Conservation (phyloP, 2,888 invertebrate species). For the Notodonta dromedarius region DNA sequence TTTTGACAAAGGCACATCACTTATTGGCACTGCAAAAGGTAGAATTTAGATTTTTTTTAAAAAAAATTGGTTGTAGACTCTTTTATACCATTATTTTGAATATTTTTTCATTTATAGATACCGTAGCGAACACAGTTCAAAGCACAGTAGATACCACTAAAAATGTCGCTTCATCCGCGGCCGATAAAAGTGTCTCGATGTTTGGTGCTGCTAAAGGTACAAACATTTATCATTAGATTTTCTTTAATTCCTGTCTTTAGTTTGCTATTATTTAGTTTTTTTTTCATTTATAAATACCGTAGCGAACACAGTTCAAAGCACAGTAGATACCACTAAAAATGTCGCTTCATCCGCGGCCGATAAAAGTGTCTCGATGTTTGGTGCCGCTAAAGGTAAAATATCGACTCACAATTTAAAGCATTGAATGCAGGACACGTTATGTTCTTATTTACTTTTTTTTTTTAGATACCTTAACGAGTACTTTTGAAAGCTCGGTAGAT, state of each 20-base stretch:
- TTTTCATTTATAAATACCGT: constrained; percentile 27
- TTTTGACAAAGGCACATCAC: constrained; percentile 54
- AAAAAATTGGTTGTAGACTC: neutral
- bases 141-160: constrained; percentile 41
- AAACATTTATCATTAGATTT: neutral
- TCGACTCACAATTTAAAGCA: neutral
- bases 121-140: constrained; percentile 28
- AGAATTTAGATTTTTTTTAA: constrained; percentile 11
- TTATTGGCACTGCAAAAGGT: constrained; percentile 59
- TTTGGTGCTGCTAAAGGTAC: constrained; percentile 34
- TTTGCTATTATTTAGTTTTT: neutral
- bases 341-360: constrained; percentile 42
- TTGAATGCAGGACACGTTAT: neutral
- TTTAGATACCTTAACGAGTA: constrained; percentile 46
- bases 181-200: constrained; percentile 37
- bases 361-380: constrained; percentile 32
- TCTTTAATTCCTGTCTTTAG: neutral
- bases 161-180: constrained; percentile 39
- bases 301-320: constrained; percentile 27
- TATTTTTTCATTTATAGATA: constrained; percentile 24
- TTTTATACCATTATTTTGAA: neutral
- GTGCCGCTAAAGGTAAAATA: constrained; percentile 30
- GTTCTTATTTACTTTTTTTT: constrained; percentile 13
- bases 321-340: constrained; percentile 43
- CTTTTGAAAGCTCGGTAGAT: constrained; percentile 1